Evolutionary conservation across 2,113 vertebrate genomes (phyloP).

Genomic region (Siniperca chuatsi): DNA sequence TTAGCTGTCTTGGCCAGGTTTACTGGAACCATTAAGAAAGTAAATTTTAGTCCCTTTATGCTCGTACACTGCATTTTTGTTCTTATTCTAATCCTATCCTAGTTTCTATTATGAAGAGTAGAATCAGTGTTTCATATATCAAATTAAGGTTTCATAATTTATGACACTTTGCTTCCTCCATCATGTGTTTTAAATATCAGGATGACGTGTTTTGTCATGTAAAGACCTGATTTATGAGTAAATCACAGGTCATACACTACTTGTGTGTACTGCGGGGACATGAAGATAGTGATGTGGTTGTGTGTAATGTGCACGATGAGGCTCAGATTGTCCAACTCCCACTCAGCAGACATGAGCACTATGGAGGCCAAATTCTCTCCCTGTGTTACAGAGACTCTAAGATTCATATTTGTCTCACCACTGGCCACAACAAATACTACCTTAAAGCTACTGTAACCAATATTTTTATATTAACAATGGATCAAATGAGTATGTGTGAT

Average conservation of each 20-base stretch:
- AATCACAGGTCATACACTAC: constrained; percentile 17
- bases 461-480: constrained; percentile 4
- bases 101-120: constrained; percentile 31
- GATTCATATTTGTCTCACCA: not conserved
- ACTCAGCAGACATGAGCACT: constrained; percentile 3
- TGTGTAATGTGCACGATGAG: constrained; percentile 1
- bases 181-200: not conserved
- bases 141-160: constrained; percentile 29
- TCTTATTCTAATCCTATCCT: constrained; percentile 27
- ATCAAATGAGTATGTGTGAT: not conserved
- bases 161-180: not conserved
- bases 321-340: constrained; percentile 24
- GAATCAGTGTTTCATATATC: not conserved
- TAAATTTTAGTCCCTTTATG: constrained; percentile 9
- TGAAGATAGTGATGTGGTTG: constrained; percentile 8
- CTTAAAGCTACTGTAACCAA: constrained; percentile 2
- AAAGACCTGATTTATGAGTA: constrained; percentile 33
- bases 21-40: constrained; percentile 40
- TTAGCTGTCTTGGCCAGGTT: constrained; percentile 31
- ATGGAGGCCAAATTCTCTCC: constrained; percentile 20
- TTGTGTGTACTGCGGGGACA: constrained; percentile 8
- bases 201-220: constrained; percentile 1
- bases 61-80: constrained; percentile 31
- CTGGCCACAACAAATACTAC: not conserved
- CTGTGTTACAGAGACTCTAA: not conserved